phyloP scores from a whole-genome alignment of 2,888 invertebrate genomes.

The Athalia rosae region DNA sequence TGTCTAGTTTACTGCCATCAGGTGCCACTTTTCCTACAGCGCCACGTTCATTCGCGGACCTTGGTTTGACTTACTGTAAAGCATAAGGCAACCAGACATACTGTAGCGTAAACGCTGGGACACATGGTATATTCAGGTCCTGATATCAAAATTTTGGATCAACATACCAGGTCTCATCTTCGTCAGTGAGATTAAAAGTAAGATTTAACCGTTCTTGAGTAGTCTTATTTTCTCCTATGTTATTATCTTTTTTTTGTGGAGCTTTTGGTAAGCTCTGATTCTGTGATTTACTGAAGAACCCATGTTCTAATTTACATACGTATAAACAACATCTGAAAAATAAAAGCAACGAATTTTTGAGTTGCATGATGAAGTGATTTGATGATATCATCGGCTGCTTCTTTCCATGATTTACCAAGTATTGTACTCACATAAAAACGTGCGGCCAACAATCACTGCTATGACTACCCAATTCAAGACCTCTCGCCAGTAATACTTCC shows the following conservation, averaged over 20 bases:
- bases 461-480: conserved; percentile 93
- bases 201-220: conserved; percentile 79
- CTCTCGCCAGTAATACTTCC: conserved; percentile 91
- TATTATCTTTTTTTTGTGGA: conserved; percentile 80
- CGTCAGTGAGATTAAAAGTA: conserved; percentile 78
- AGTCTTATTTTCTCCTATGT: conserved; percentile 78
- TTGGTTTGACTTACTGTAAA: too few relatives aligned
- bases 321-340: conserved; percentile 87
- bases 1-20: too few relatives aligned
- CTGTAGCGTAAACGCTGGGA: too few relatives aligned
- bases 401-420: conserved; percentile 2
- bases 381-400: not conserved
- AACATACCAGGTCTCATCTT: conserved; percentile 86
- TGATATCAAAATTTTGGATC: not conserved
- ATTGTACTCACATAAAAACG: conserved; percentile 83
- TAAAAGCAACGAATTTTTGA: conserved; percentile 7
- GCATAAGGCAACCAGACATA: too few relatives aligned
- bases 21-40: too few relatives aligned
- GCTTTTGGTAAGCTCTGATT: conserved; percentile 81
- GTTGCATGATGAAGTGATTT: not conserved
- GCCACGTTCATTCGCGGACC: too few relatives aligned
- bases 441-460: conserved; percentile 97
- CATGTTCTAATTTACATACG: conserved; percentile 93
- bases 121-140: not conserved
- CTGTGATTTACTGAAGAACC: conserved; percentile 89